Conservation (phyloP, 2,113 vertebrate genomes). For the Solea solea region DNA sequence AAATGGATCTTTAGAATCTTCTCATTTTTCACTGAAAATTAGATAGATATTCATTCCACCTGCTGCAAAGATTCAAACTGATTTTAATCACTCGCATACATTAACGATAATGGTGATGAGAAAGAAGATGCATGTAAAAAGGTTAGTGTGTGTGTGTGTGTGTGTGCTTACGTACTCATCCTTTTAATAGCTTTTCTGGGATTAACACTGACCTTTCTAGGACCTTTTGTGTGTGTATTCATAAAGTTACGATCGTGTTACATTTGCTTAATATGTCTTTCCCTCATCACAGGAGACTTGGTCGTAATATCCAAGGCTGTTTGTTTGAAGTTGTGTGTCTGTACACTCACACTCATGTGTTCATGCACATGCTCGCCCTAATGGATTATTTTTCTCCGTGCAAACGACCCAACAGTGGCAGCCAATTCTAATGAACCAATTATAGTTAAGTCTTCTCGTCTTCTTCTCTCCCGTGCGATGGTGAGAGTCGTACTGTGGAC, state of each 20-base stretch:
- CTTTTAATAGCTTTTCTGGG: too few relatives aligned
- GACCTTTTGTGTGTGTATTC: not conserved
- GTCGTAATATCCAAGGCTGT: slow-evolving; percentile 43
- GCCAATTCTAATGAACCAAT: slow-evolving; percentile 76
- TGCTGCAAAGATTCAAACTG: slow-evolving; percentile 23
- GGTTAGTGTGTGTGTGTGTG: not conserved
- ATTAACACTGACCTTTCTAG: too few relatives aligned
- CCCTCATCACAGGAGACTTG: slow-evolving; percentile 44
- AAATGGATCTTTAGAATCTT: slow-evolving; percentile 52
- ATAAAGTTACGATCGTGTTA: slow-evolving; percentile 38
- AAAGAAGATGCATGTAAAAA: slow-evolving; percentile 27
- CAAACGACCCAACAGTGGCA: slow-evolving; percentile 51
- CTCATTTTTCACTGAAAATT: slow-evolving; percentile 51
- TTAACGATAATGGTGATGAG: slow-evolving; percentile 34
- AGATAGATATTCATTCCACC: slow-evolving; percentile 48
- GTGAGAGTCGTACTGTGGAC: slow-evolving; percentile 50
- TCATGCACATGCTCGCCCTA: slow-evolving; percentile 11
- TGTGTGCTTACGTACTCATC: too few relatives aligned
- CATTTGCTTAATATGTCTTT: slow-evolving; percentile 45
- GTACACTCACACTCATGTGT: slow-evolving; percentile 12
- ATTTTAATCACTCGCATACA: slow-evolving; percentile 32
- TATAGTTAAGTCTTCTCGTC: slow-evolving; percentile 58
- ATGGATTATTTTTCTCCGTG: slow-evolving; percentile 53
- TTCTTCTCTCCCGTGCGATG: slow-evolving; percentile 52
- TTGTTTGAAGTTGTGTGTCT: slow-evolving; percentile 41